Evolutionary conservation across 1,140 invertebrate species (phyloP), one percentile per base, ranked within the genome.

Genomic region (Diprion similis): DNA sequence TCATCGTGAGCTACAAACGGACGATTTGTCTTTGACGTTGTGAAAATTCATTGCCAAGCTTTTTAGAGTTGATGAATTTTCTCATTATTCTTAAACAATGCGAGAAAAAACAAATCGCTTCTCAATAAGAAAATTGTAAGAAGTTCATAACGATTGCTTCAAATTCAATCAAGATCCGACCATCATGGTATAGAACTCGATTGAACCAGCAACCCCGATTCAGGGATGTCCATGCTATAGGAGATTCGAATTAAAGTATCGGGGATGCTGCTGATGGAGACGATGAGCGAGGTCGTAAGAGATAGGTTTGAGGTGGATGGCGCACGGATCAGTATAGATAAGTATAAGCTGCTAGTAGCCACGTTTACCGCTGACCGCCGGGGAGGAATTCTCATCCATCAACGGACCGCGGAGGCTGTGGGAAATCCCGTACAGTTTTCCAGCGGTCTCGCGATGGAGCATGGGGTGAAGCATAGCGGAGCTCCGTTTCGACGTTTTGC

Each of bases 401-500:
- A 59, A 59, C 11, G n/a, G 51, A 59, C 6, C n/a, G 9, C 51
- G 11, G 51, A 59, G 51, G 51, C 51, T 59, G 51, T 59, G 7
- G 51, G 9, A 15, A 59, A 59, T 13, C 51, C 51, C 11, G 51
- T 59, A 13, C 9, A 59, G 51, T 59, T 15, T 59, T 59, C 51
- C 11, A 4, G 51, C 51, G 51, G 51, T 37, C 24, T 37, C 24
- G 24, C 24, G 24, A 6, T n/a, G n/a, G n/a, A n/a, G n/a, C n/a
- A n/a, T n/a, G 24, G 24, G 11, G 9, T 9, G 11, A 37, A 37
- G 24, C 24, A 37, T 6, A 6, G 24, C 24, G 6, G 24, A 59
- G 51, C 11, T 59, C 71, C 71, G 18, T 70, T 47, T 37, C 10
- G 18, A 46, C 69, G 69, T 70, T 70, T 70, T 47, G 69, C 69